Conservation (phyloP, 1,140 invertebrate species). For the Drosophila melanica region DNA sequence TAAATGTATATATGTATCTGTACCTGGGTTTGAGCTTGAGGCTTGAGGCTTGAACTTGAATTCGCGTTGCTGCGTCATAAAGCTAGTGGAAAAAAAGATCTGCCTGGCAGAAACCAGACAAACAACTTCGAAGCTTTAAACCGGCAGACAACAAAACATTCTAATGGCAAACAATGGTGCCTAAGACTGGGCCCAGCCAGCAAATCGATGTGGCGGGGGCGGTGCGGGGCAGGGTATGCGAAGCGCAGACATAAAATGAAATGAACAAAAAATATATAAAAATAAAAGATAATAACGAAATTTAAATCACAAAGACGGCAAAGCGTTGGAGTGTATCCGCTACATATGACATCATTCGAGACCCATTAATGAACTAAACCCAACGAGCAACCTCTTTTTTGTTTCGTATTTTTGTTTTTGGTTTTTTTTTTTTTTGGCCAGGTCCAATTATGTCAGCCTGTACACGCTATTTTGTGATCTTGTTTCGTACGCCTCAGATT, state of each 20-base stretch:
- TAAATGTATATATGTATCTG: not conserved
- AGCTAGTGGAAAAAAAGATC: conserved; percentile 11
- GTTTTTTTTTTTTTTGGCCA: conserved; percentile 15
- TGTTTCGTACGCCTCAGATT: conserved; percentile 23
- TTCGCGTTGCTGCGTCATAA: conserved; percentile 37
- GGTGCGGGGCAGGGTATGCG: conserved; percentile 9
- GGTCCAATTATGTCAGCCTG: conserved; percentile 24
- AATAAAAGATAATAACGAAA: conserved; percentile 41
- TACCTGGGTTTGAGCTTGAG: not conserved
- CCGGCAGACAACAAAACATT: conserved; percentile 61
- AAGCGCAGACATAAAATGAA: conserved; percentile 32
- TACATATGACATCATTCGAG: conserved; percentile 74
- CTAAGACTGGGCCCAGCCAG: not conserved
- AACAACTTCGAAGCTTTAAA: conserved; percentile 68
- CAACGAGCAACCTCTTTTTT: conserved; percentile 15
- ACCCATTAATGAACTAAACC: conserved; percentile 49
- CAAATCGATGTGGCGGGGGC: not conserved
- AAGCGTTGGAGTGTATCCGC: conserved; percentile 70
- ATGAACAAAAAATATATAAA: conserved; percentile 30
- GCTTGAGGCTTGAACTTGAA: conserved; percentile 75
- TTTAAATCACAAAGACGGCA: conserved; percentile 70
- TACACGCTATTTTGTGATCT: conserved; percentile 12
- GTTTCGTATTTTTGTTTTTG: not conserved
- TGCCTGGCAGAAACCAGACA: conserved; percentile 58
- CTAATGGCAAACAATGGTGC: conserved; percentile 72